Base-by-base conservation (phyloP, 30 jellyfish, hydroid and myxozoan species). In the Sanderia malayensis region DNA sequence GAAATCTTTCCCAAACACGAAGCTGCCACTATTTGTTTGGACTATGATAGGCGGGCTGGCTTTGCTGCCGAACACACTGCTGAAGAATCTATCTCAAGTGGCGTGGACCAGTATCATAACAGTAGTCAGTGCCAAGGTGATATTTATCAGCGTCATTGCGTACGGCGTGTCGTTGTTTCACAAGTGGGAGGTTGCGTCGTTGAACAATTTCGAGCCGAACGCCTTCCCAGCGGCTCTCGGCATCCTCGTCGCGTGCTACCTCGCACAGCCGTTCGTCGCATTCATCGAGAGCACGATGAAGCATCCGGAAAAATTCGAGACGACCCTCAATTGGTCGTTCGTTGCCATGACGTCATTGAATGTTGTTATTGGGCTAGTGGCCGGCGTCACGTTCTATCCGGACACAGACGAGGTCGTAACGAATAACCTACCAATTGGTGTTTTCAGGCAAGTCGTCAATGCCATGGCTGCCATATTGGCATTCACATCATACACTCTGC, bases 31-130 rank as follows among this genome's bases (percentile, higher is more conserved):
- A 29, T 84, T 75, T 90, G 89, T 82, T 1, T 92, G 98, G 98
- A 92, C 95, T 0, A 27, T 92, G 66, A 84, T 92, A 11, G 96
- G 96, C 9, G 95, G 95, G 10, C 72, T 92, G 29, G 95, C 96
- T 15, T 37, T 92, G 23, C 32, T 92, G 29, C 98, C 98, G 9
- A 92, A 79, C 79, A 79, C 94, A 0, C 67, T 92, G 26, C 46
- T 92, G 53, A 84, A 79, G 61, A 92, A 84, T 46, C 44, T 92
- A 57, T 79, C 95, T 2, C 98, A 92, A 66, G 96, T 92, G 18
- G 95, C 98, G 19, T 92, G 96, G 96, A 84, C 96, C 6, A 92
- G 98, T 45, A 84, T 92, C 45, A 73, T 92, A 18, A 92, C 98
- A 0, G 98, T 92, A 1, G 60, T 85, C 62, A 84, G 95, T 47